Base-by-base conservation (phyloP, 2,797 vertebrate species). In the Poecile montanus region DNA sequence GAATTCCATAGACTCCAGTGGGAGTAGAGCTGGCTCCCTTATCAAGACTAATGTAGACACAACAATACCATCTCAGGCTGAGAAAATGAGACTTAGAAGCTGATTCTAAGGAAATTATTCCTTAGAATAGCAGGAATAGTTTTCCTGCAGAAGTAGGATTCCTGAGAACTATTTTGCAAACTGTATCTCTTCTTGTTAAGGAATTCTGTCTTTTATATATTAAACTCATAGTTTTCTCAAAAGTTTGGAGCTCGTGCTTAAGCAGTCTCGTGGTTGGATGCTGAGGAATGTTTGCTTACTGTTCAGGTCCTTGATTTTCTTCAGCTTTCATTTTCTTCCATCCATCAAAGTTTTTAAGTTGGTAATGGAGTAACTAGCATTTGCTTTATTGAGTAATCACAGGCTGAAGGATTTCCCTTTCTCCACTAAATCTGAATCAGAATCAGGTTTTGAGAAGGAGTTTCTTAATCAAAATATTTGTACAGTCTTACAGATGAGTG, bases 311-410 rank as follows among this genome's bases (percentile, higher is more conserved):
- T 91, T 68, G 85, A 71, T 51, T 92, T 60, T 92, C 93, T 90
- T 77, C 89, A 91, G 45, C 93, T 93, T 97, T 89, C 81, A 83
- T 93, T 96, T 95, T 86, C 88, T 84, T 94, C 88, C 66, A 63
- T 91, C 78, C 86, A 57, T 85, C 84, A 38, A 57, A 82, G 88
- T 96, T 95, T 91, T 95, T 54, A 91, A 92, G 62, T 77, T 88
- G 72, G 53, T 92, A 91, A 91, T 60, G 44, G 93, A 97, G 78
- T 94, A 93, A 72, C 89, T 89, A 83, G n/a, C n/a, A 25, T 86
- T 95, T 97, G 75, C 89, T 97, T 97, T 95, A 97, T 92, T 95
- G 81, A 90, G 62, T 93, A 96, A 93, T 78, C 73, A 93, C 91
- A 96, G 91, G 91, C 94, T 95, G 75, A 20, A 95, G 82, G 60